Evolutionary conservation across 2,888 invertebrate species (phyloP).

Genomic region (Gryllus longicercus): DNA sequence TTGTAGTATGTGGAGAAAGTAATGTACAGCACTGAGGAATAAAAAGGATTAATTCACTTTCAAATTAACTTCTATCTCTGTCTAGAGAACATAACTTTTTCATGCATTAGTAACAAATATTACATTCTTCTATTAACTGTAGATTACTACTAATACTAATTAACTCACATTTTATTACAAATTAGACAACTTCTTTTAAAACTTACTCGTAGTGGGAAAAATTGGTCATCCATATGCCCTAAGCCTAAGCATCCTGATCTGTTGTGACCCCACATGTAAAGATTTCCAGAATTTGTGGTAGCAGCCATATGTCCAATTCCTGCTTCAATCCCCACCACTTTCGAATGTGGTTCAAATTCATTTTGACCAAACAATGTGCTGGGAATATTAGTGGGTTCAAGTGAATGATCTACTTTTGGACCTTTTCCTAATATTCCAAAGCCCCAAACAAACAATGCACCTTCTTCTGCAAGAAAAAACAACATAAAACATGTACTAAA

Average conservation of each 20-base stretch:
- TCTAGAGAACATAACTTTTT: too few species aligned
- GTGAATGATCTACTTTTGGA: constrained; percentile 65
- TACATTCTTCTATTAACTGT: too few species aligned
- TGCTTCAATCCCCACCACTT: constrained; percentile 63
- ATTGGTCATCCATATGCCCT: constrained; percentile 75
- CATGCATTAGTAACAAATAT: too few species aligned
- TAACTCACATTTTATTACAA: too few species aligned
- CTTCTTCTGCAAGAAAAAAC: constrained; percentile 59
- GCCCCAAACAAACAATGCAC: constrained; percentile 90
- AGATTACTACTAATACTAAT: too few species aligned
- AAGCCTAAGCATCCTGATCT: constrained; percentile 79
- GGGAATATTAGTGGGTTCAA: constrained; percentile 70
- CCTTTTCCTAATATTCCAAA: constrained; percentile 89
- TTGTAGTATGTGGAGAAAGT: too few species aligned
- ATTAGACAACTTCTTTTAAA: too few species aligned
- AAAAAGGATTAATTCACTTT: too few species aligned
- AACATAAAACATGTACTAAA: constrained; percentile 21
- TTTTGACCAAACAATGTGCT: constrained; percentile 79
- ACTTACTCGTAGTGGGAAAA: constrained; percentile 77
- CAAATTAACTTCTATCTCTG: too few species aligned
- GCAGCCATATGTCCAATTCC: constrained; percentile 79
- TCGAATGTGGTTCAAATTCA: constrained; percentile 69
- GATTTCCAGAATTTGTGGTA: constrained; percentile 74
- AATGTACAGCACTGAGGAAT: too few species aligned
- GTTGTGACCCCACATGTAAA: constrained; percentile 92